Conservation (phyloP, 2,888 invertebrate species). For the Anthoptus insignis region DNA sequence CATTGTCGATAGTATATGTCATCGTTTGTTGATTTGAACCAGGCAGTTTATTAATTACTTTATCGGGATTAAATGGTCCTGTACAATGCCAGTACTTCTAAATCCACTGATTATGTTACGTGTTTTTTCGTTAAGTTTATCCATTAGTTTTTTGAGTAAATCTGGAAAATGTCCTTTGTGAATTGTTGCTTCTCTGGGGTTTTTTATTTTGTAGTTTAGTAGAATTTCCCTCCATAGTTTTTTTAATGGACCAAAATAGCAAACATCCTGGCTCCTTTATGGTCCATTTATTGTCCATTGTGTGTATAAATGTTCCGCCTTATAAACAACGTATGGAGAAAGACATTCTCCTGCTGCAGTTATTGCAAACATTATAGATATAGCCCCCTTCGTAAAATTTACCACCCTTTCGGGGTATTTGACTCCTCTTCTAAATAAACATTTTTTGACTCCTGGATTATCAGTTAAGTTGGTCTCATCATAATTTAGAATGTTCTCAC, state of each 20-base stretch:
- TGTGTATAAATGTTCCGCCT: conserved; percentile 36
- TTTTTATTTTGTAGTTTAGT: conserved; percentile 42
- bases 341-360: background rate
- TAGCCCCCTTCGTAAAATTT: conserved; percentile 36
- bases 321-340: conserved; percentile 44
- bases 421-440: conserved; percentile 49
- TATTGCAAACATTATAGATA: conserved; percentile 31
- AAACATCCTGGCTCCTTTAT: conserved; percentile 42
- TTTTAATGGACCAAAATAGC: conserved; percentile 48
- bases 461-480: conserved; percentile 26
- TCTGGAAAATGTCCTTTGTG: conserved; percentile 47
- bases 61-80: too few species aligned
- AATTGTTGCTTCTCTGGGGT: conserved; percentile 43
- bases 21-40: too few species aligned
- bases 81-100: too few species aligned
- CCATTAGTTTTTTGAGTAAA: too few species aligned
- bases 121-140: too few species aligned
- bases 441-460: conserved; percentile 45
- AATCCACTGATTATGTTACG: too few species aligned
- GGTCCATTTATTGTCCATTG: conserved; percentile 45
- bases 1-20: too few species aligned
- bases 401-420: conserved; percentile 57
- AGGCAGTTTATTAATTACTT: too few species aligned
- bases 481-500: background rate
- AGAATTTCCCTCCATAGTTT: conserved; percentile 46